Evolutionary conservation across 2,888 invertebrate species (phyloP).

Genomic region (Scaptomyza polygonia): DNA sequence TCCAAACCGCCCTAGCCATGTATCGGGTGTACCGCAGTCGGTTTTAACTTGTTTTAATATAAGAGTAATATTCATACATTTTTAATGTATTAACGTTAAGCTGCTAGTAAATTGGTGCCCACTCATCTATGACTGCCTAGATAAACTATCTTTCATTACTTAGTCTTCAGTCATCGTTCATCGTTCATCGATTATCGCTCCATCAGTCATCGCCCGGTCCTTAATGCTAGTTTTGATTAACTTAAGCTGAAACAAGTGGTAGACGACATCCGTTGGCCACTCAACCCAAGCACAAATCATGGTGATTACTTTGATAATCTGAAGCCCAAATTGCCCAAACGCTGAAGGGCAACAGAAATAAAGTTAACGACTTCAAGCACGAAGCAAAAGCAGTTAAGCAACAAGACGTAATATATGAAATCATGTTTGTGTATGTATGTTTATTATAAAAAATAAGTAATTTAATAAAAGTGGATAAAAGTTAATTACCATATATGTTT

Average conservation of each 20-base stretch:
- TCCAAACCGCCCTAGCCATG: no score
- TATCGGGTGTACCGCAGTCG: no score
- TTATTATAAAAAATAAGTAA: no score
- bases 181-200: conserved; percentile 6
- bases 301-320: not conserved
- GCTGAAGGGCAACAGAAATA: not conserved
- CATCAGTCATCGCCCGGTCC: not conserved
- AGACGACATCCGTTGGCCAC: not conserved
- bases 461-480: not conserved
- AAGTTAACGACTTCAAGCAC: not conserved
- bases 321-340: not conserved
- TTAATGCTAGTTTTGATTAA: not conserved
- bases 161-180: conserved; percentile 1
- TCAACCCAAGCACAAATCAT: not conserved
- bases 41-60: no score
- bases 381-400: conserved; percentile 1
- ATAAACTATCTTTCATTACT: not conserved
- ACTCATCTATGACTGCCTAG: not conserved
- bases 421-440: not conserved
- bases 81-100: not conserved
- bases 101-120: not conserved
- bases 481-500: not conserved
- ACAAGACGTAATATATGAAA: not conserved
- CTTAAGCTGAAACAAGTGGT: not conserved
- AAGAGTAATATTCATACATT: no score